These are phyloP conservation scores for Atethmia centrago DNA, from an alignment of 2,888 invertebrate genomes.

Conservation along the genomic window DNA sequence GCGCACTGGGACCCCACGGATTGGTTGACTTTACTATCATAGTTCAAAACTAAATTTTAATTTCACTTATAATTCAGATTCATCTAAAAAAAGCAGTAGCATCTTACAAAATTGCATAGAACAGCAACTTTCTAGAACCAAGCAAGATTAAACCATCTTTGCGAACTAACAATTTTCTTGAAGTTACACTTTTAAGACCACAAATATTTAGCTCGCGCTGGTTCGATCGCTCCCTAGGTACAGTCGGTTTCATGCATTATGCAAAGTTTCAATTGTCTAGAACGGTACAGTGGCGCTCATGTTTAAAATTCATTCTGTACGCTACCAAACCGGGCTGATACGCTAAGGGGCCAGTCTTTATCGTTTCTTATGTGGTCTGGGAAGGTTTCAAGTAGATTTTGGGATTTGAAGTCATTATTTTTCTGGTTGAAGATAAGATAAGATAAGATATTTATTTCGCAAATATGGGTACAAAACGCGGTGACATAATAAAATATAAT, in stretches of 20 bases:
- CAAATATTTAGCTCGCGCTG: slow-evolving; percentile 75
- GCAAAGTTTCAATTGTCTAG: slow-evolving; percentile 85
- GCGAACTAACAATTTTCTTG: slow-evolving; percentile 62
- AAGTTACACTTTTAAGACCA: slow-evolving; percentile 65
- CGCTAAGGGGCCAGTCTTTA: slow-evolving; percentile 69
- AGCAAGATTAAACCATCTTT: slow-evolving; percentile 56
- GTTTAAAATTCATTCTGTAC: slow-evolving; percentile 82
- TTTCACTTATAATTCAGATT: slow-evolving; percentile 25
- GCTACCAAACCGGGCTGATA: slow-evolving; percentile 64
- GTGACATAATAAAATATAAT: too few species aligned
- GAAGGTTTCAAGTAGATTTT: slow-evolving; percentile 35
- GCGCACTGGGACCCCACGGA: too few species aligned
- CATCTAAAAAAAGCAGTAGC: slow-evolving; percentile 7
- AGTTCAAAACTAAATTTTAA: background rate
- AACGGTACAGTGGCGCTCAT: slow-evolving; percentile 66
- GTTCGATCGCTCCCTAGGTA: slow-evolving; percentile 70
- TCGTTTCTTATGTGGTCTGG: slow-evolving; percentile 69
- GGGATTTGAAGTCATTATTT: background rate
- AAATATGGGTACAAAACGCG: too few species aligned
- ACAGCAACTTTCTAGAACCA: slow-evolving; percentile 29
- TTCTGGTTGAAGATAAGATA: slow-evolving; percentile 13
- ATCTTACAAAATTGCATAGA: slow-evolving; percentile 39
- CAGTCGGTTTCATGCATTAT: slow-evolving; percentile 81
- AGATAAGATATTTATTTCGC: too few species aligned
- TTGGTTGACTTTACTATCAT: too few species aligned